These are phyloP conservation scores for Caerostris darwini DNA, from an alignment of 1,140 invertebrate genomes.

Conservation along the genomic window DNA sequence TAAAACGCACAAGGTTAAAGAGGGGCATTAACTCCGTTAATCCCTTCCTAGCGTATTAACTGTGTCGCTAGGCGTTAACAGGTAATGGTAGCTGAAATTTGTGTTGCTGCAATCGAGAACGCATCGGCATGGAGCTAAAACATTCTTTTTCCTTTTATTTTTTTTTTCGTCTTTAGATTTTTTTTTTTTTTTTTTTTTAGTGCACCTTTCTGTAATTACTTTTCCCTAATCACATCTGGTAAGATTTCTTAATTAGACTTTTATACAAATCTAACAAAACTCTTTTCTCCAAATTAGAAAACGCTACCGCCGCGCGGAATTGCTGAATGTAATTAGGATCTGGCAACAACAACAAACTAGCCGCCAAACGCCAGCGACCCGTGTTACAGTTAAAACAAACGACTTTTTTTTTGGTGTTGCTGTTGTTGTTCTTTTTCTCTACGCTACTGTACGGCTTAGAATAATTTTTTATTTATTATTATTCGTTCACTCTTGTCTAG, in stretches of 20 bases:
- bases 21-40: slow-evolving; percentile 30
- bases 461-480: too few species aligned
- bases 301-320: slow-evolving; percentile 1
- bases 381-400: slow-evolving; percentile 67
- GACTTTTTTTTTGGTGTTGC: slow-evolving; percentile 3
- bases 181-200: not conserved
- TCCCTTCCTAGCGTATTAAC: slow-evolving; percentile 17
- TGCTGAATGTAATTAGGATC: slow-evolving; percentile 71
- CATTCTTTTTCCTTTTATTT: too few species aligned
- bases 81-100: slow-evolving; percentile 30
- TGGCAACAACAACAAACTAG: slow-evolving; percentile 67
- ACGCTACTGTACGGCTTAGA: too few species aligned
- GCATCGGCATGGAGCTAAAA: slow-evolving; percentile 36
- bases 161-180: not conserved
- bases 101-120: slow-evolving; percentile 34
- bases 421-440: not conserved
- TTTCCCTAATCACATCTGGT: slow-evolving; percentile 73
- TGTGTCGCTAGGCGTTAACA: slow-evolving; percentile 18
- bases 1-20: not conserved
- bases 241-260: slow-evolving; percentile 68
- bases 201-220: slow-evolving; percentile 70
- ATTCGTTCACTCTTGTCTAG: not conserved
- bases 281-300: slow-evolving; percentile 68
- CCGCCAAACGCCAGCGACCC: slow-evolving; percentile 67
- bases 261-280: slow-evolving; percentile 72